Percentiles rank a stretch among this genome's conserved stretches.
Conservation (phyloP, 2,888 invertebrate species). For the Melikaiella ostensackeni region DNA sequence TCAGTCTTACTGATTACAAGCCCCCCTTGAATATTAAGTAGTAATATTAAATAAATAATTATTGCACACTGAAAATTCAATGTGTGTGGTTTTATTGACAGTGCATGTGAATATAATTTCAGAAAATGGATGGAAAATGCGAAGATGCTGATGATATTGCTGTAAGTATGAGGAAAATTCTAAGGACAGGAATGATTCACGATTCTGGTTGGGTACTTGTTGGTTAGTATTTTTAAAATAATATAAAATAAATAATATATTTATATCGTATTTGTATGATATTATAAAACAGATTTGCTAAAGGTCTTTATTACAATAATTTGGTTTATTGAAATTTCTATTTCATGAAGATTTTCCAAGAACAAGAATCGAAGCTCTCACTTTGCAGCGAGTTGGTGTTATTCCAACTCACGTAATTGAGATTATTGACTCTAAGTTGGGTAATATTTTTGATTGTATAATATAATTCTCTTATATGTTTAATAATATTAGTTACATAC, state of each 20-base stretch:
- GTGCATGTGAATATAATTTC: background rate
- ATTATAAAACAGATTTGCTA: background rate
- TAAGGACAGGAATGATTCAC: conserved; percentile 69
- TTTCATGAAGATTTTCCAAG: conserved; percentile 76
- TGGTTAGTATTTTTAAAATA: conserved; percentile 62
- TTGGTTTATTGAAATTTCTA: background rate
- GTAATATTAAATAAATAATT: background rate
- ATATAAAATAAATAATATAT: conserved; percentile 9
- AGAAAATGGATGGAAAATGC: conserved; percentile 3
- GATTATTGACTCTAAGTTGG: conserved; percentile 58
- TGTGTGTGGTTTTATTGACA: background rate
- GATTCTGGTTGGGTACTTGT: conserved; percentile 74
- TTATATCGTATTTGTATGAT: background rate
- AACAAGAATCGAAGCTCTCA: conserved; percentile 76
- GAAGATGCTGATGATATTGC: conserved; percentile 60
- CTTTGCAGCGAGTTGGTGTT: conserved; percentile 76
- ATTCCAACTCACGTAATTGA: conserved; percentile 79
- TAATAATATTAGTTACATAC: too few relatives aligned
- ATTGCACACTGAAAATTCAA: background rate
- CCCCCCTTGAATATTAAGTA: background rate
- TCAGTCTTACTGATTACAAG: background rate
- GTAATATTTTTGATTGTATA: background rate
- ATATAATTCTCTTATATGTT: too few relatives aligned
- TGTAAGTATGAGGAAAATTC: conserved; percentile 66
- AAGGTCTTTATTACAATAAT: background rate